Base-by-base conservation (phyloP, 2,888 invertebrate species). In the Dromius quadrimaculatus region DNA sequence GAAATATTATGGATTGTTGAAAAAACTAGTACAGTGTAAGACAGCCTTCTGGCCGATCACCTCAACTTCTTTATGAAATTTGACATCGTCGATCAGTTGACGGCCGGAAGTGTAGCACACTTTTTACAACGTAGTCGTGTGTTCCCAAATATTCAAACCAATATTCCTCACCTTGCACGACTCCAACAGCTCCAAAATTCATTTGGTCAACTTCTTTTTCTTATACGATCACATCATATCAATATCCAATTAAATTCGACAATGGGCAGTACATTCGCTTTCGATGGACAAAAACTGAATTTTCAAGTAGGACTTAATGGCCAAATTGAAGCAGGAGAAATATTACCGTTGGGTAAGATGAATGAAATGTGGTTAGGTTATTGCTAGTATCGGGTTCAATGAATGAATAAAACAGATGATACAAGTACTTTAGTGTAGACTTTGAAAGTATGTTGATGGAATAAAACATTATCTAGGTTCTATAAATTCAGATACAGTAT, bases 221-320 rank as follows among this genome's bases (percentile, higher is more conserved):
- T 11, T 23, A 38, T 43, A 45, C 59, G 32, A 45, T 41, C 59
- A 13, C 59, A 45, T 68, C 68, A 68, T 68, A 68, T 59, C 68
- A 68, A 68, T 59, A 68, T 57, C 68, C 68, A 68, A 68, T 68
- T 68, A 68, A 59, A 23, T 41, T 20, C 43, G 59, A 68, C 59
- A 68, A 59, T 68, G 68, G 45, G 34, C 34, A 45, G 32, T 32
- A 59, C 68, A 41, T 66, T 66, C 54, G 57, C 34, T 66, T 66
- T 66, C 66, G 54, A 15, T 28, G 38, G 13, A 41, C 45, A 45
- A 68, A 59, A 68, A 59, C 36, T 66, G 41, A 54, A 38, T 57
- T 38, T 41, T 54, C 57, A 28, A 57, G 28, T 2, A 15, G 23
- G 36, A 13, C 63, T 63, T 63, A 66, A 66, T 57, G 57, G 57